phyloP scores from a whole-genome alignment of 2,888 invertebrate species.

The Neocrepidodera transversa region DNA sequence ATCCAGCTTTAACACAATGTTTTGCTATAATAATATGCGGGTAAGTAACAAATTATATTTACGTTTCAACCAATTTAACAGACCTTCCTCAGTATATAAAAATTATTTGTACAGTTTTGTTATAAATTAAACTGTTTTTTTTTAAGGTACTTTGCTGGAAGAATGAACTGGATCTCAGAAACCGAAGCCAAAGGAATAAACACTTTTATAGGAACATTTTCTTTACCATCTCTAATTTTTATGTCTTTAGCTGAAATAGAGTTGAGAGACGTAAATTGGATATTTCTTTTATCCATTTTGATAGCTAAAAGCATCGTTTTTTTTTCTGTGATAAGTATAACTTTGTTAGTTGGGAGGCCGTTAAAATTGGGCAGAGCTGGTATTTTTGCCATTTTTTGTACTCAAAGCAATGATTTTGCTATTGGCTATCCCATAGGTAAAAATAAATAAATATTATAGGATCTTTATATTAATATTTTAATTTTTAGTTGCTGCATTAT shows the following conservation, averaged over 20 bases:
- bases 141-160: conserved; percentile 82
- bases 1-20: conserved; percentile 90
- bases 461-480: too few species aligned
- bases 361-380: conserved; percentile 85
- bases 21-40: conserved; percentile 91
- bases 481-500: conserved; percentile 80
- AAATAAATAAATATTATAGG: too few species aligned
- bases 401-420: conserved; percentile 97
- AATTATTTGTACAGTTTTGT: too few species aligned
- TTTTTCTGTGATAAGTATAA: conserved; percentile 77
- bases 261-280: conserved; percentile 87
- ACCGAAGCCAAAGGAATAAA: conserved; percentile 89
- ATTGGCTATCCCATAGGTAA: conserved; percentile 94
- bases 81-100: too few species aligned
- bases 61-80: not conserved
- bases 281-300: conserved; percentile 84
- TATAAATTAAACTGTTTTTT: too few species aligned
- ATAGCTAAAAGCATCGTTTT: conserved; percentile 88
- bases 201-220: conserved; percentile 92
- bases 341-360: conserved; percentile 81
- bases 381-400: conserved; percentile 92
- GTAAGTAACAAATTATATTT: conserved; percentile 64
- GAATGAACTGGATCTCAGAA: conserved; percentile 80
- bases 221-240: conserved; percentile 91
- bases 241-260: conserved; percentile 85